These are phyloP conservation scores for Choristoneura rosaceana DNA, from an alignment of 2,888 invertebrate genomes.

Conservation along the genomic window DNA sequence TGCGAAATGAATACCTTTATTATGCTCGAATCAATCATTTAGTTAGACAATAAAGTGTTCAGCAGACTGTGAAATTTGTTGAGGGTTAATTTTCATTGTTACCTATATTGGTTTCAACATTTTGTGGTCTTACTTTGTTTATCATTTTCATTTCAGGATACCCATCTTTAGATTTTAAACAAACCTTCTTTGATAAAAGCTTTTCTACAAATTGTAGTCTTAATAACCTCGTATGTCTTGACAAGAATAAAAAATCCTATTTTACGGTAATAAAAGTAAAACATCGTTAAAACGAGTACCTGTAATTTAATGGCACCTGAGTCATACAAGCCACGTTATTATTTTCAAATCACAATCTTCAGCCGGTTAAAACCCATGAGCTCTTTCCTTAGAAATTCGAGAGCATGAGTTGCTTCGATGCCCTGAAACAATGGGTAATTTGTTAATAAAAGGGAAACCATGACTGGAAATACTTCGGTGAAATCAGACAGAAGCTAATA, in stretches of 20 bases:
- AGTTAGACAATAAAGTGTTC: conserved; percentile 17
- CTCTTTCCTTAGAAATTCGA: conserved; percentile 33
- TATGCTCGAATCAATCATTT: conserved; percentile 20
- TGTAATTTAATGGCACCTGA: background rate
- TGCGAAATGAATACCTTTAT: conserved; percentile 32
- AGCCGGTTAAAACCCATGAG: conserved; percentile 6
- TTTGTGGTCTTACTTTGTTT: too few species aligned
- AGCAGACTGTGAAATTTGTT: conserved; percentile 27
- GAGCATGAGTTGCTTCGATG: conserved; percentile 11
- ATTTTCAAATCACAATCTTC: conserved; percentile 17
- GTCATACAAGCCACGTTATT: background rate
- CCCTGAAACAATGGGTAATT: conserved; percentile 41
- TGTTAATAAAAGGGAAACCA: conserved; percentile 35
- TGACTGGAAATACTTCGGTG: conserved; percentile 24
- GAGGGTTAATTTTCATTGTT: conserved; percentile 10
- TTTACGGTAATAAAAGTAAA: too few species aligned
- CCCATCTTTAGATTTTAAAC: too few species aligned
- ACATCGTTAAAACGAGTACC: background rate
- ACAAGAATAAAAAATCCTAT: too few species aligned
- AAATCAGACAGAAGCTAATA: conserved; percentile 34
- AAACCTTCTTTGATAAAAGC: too few species aligned
- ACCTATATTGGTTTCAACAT: background rate
- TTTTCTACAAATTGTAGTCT: too few species aligned
- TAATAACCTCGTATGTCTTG: too few species aligned
- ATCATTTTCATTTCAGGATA: too few species aligned